Base-by-base conservation (phyloP, 2,888 invertebrate species). In the Tenthredo distinguenda region DNA sequence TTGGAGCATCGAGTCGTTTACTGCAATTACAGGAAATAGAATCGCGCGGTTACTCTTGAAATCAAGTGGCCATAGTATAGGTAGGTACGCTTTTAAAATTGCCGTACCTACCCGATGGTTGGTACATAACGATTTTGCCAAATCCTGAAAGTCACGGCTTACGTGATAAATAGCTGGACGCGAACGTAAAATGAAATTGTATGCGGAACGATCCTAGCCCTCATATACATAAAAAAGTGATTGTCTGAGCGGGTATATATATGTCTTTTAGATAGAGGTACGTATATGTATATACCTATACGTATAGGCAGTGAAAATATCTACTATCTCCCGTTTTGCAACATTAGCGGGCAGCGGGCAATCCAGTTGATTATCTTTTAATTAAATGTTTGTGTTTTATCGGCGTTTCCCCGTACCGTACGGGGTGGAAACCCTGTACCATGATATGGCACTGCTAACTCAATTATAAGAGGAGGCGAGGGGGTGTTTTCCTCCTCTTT, bases 321-420 rank as follows among this genome's bases (percentile, higher is more conserved):
- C 81, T 40, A 62, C 58, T 62, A 81, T 81, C 81, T 81, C 37
- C 18, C 81, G 81, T 81, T 81, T 31, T n/a, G 81, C 81, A 81
- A 81, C 90, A 91, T 91, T 91, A 91, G 90, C 90, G 90, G 87
- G 85, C 87, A 85, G 34, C 37, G 81, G 84, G 87, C 91, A 90
- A 92, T 92, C 90, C 90, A 90, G 87, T 90, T 91, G 92, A 92
- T 92, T 92, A 92, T 92, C 92, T 92, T 92, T 92, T 92, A 92
- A 92, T 92, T 92, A 92, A 92, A 92, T 91, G 91, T 92, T 92
- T 91, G 91, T 89, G 91, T 91, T 91, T 92, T 91, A 92, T 92
- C 92, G 89, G 89, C 84, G 86, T 87, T 85, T 87, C 86, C 86
- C 83, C 47, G 62, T 50, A 43, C 72, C 10, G 72, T 74, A 47